Conservation (phyloP, 2,797 vertebrate genomes). For the Tragopan temminckii region DNA sequence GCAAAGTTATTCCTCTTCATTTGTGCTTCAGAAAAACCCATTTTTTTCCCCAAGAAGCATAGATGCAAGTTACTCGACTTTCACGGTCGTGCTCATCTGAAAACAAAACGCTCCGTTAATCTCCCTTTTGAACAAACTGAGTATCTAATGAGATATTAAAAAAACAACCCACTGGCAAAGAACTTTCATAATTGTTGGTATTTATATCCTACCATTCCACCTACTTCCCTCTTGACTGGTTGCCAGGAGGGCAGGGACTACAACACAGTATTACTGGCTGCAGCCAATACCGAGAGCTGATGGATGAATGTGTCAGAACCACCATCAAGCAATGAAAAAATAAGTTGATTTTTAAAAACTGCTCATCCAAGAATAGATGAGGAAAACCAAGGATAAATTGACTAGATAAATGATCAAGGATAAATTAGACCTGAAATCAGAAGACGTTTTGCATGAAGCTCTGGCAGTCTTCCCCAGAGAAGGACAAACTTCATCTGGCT, state of each 20-base stretch:
- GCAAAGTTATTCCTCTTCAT: not conserved
- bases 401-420: not conserved
- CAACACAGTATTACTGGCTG: not conserved
- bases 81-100: not conserved
- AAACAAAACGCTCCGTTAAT: not conserved
- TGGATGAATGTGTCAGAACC: not conserved
- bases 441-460: not conserved
- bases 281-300: not conserved
- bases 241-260: not conserved
- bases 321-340: not conserved
- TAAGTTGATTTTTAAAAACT: not conserved
- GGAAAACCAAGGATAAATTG: not conserved
- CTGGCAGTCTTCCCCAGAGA: not conserved
- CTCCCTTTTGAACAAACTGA: not conserved
- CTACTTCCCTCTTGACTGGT: not conserved
- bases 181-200: not conserved
- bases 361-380: not conserved
- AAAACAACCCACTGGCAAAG: not conserved
- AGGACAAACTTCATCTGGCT: not conserved
- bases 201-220: not conserved
- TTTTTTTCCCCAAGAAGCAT: not conserved
- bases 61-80: not conserved
- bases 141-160: not conserved
- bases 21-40: not conserved
- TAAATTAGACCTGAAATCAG: not conserved